Evolutionary conservation across 2,797 vertebrate species (phyloP).

Genomic region (Acomys russatus): DNA sequence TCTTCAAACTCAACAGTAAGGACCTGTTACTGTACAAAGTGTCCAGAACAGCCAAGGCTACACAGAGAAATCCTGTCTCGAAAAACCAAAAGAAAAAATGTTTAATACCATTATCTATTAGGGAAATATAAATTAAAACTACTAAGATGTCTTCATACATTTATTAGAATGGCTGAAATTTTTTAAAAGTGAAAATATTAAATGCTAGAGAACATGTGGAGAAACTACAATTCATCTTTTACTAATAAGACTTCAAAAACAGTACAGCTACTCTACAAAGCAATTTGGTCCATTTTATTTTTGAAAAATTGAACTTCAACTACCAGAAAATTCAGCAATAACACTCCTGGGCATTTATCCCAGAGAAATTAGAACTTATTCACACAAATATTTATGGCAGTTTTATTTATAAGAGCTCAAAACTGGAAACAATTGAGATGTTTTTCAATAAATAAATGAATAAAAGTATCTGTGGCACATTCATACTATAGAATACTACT

Average conservation of each 20-base stretch:
- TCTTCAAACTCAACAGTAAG: conserved; percentile 54
- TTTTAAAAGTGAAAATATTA: conserved; percentile 5
- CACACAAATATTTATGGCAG: conserved; percentile 33
- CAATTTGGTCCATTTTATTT: conserved; percentile 38
- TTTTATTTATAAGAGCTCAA: too few relatives aligned
- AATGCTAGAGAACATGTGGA: conserved; percentile 6
- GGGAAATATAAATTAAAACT: conserved; percentile 22
- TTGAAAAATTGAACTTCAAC: conserved; percentile 26
- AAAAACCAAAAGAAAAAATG: neutral
- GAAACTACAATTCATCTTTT: conserved; percentile 21
- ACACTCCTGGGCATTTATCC: conserved; percentile 4
- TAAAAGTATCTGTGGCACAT: conserved; percentile 7
- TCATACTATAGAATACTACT: conserved; percentile 11
- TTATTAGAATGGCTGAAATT: conserved; percentile 39
- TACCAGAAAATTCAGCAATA: conserved; percentile 1
- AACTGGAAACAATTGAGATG: neutral
- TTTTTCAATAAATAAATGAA: conserved; percentile 38
- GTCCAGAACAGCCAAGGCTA: too few relatives aligned
- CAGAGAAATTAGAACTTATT: conserved; percentile 54
- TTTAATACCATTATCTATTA: conserved; percentile 11
- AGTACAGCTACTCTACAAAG: conserved; percentile 56
- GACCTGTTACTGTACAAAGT: neutral
- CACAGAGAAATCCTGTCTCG: too few relatives aligned
- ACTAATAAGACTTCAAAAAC: conserved; percentile 21
- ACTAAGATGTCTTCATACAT: neutral